Evolutionary conservation across 2,888 invertebrate genomes (phyloP).

Genomic region (Mamestra brassicae): DNA sequence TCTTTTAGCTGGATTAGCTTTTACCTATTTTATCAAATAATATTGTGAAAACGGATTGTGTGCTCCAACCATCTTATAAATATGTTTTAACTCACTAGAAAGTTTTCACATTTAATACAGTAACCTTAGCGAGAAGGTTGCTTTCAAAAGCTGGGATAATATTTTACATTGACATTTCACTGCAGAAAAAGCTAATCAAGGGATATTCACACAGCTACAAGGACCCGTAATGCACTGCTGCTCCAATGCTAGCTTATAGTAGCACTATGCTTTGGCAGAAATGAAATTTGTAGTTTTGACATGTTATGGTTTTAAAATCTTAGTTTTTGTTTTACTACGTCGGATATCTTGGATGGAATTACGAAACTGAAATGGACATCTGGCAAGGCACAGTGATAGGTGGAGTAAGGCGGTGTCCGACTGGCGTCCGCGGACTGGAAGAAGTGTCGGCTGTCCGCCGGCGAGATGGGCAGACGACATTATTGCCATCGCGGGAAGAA

Average conservation of each 20-base stretch:
- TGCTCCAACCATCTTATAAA: neutral
- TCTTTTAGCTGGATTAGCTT: neutral
- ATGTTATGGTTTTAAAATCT: neutral
- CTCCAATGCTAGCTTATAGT: neutral
- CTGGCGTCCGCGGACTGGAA: neutral
- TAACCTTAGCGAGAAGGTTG: constrained; percentile 17
- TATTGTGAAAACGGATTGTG: constrained; percentile 12
- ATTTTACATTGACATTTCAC: constrained; percentile 39
- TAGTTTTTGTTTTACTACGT: neutral
- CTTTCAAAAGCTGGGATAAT: constrained; percentile 26
- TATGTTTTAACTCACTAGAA: neutral
- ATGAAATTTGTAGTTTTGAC: neutral
- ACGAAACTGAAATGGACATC: too few species aligned
- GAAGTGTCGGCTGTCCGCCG: neutral
- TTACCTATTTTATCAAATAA: neutral
- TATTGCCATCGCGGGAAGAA: too few species aligned
- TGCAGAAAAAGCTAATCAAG: constrained; percentile 23
- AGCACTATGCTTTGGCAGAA: neutral
- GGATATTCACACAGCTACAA: constrained; percentile 35
- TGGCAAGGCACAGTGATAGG: too few species aligned
- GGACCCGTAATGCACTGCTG: constrained; percentile 17
- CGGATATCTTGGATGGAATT: too few species aligned
- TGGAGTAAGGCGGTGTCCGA: too few species aligned
- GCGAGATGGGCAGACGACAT: too few species aligned
- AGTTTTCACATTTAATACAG: constrained; percentile 16